phyloP scores from a whole-genome alignment of 2,888 invertebrate species.

The Aethes cnicana region DNA sequence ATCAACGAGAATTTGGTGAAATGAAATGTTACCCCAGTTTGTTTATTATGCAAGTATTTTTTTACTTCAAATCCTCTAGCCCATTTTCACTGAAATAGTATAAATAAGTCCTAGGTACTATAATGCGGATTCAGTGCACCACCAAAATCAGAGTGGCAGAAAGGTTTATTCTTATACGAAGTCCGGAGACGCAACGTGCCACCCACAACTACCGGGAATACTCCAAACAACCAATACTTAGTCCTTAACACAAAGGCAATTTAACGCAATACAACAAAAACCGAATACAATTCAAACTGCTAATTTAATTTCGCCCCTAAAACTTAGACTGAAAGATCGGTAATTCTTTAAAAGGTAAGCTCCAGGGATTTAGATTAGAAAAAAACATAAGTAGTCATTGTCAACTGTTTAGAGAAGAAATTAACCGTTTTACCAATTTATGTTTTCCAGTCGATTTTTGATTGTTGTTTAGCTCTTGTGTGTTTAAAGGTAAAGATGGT shows the following conservation, averaged over 20 bases:
- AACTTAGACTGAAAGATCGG: constrained; percentile 10
- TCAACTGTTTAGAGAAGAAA: constrained; percentile 39
- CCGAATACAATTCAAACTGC: neutral
- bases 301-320: constrained; percentile 22
- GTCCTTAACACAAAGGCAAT: constrained; percentile 24
- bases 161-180: too few relatives aligned
- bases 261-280: constrained; percentile 28
- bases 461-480: too few relatives aligned
- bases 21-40: too few relatives aligned
- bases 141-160: too few relatives aligned
- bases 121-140: too few relatives aligned
- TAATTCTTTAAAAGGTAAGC: constrained; percentile 14
- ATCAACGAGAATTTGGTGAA: too few relatives aligned
- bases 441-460: neutral
- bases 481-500: too few relatives aligned
- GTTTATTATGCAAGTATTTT: too few relatives aligned
- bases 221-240: constrained; percentile 13
- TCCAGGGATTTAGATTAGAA: constrained; percentile 36
- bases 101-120: too few relatives aligned
- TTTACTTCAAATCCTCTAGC: too few relatives aligned
- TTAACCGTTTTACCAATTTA: constrained; percentile 20
- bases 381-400: constrained; percentile 40
- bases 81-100: too few relatives aligned
- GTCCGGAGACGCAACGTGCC: constrained; percentile 22
- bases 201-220: constrained; percentile 27